A percentile compares a stretch with the other conserved stretches of the same genome.
Conservation (phyloP, 2,113 vertebrate species). For the Poecilia latipinna region DNA sequence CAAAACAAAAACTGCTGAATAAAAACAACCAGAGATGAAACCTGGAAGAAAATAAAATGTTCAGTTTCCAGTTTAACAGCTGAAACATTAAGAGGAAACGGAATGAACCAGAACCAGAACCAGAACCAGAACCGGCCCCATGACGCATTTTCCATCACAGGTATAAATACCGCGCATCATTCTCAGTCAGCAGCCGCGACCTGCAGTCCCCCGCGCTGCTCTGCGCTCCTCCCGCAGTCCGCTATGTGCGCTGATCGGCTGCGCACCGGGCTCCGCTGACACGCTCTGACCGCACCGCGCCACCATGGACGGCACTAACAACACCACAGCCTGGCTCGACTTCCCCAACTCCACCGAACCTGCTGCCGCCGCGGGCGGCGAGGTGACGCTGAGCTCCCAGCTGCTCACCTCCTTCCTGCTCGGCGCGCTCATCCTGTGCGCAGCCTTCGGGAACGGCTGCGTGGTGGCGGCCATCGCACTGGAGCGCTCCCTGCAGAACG, state of each 20-base stretch:
- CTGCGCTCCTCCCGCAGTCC: conserved; percentile 21
- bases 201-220: conserved; percentile 32
- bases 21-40: no score
- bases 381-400: conserved; percentile 89
- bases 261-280: conserved; percentile 40
- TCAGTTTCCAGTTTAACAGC: no score
- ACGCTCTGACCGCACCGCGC: conserved; percentile 19
- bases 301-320: conserved; percentile 84
- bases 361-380: conserved; percentile 62
- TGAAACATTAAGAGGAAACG: no score
- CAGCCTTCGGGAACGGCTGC: conserved; percentile 94
- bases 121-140: conserved; percentile 49
- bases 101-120: background rate
- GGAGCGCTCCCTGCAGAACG: conserved; percentile 95
- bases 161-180: conserved; percentile 74
- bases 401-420: conserved; percentile 89
- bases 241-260: conserved; percentile 45
- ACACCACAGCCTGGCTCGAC: conserved; percentile 76
- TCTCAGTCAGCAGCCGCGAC: conserved; percentile 60
- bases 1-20: background rate
- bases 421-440: conserved; percentile 90
- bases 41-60: background rate
- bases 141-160: conserved; percentile 78
- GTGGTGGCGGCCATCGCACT: conserved; percentile 95
- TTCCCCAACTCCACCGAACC: conserved; percentile 55